These are phyloP conservation scores for Temnothorax nylanderi DNA, from an alignment of 1,140 invertebrate genomes.

Conservation along the genomic window DNA sequence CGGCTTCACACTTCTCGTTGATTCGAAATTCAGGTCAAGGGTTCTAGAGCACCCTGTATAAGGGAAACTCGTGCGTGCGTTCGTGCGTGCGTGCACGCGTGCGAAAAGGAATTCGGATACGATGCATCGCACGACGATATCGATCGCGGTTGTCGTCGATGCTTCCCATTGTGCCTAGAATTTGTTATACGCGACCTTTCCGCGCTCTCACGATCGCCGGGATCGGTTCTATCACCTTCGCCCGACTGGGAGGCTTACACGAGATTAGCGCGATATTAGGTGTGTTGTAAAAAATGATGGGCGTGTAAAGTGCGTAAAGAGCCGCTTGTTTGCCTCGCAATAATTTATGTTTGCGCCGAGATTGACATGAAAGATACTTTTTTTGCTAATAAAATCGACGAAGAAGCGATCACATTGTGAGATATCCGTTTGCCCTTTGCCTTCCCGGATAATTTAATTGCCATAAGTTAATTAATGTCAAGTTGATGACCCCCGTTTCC, in stretches of 20 bases:
- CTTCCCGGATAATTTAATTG: background rate
- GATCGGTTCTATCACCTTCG: constrained; percentile 29
- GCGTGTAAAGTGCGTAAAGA: constrained; percentile 5
- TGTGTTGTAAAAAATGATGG: background rate
- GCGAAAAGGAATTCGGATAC: constrained; percentile 30
- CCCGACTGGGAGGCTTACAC: constrained; percentile 1
- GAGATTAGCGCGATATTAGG: constrained; percentile 33
- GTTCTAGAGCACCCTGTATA: constrained; percentile 13
- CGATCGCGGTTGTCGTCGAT: constrained; percentile 48
- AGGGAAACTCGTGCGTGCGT: background rate
- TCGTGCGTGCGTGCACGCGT: background rate
- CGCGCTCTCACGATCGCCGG: constrained; percentile 21
- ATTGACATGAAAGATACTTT: background rate
- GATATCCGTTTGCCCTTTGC: background rate
- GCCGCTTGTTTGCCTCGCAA: background rate
- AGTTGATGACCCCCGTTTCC: background rate
- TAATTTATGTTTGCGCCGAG: constrained; percentile 8
- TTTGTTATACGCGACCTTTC: constrained; percentile 39
- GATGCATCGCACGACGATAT: constrained; percentile 4
- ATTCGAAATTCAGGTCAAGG: background rate
- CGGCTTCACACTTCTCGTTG: background rate
- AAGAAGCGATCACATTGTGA: background rate
- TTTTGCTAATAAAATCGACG: background rate
- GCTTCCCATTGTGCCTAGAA: constrained; percentile 51
- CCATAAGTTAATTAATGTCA: background rate